Evolutionary conservation across 2,888 invertebrate genomes (phyloP).

Genomic region (Callimorpha dominula): DNA sequence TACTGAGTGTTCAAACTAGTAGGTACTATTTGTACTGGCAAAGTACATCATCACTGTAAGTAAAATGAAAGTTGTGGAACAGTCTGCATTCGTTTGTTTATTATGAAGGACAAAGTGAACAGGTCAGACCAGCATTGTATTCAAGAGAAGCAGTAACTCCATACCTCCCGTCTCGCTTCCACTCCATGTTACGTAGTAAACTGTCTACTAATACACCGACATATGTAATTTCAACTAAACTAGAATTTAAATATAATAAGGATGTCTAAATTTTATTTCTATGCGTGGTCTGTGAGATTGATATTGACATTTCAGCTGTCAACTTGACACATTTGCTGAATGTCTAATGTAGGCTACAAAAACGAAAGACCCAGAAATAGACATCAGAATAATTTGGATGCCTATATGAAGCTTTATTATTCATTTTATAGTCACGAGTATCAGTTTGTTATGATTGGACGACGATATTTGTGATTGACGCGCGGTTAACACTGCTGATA

Average conservation of each 20-base stretch:
- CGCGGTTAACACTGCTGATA: too few species aligned
- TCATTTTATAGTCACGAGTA: too few species aligned
- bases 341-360: not conserved
- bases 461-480: too few species aligned
- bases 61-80: constrained; percentile 13
- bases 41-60: constrained; percentile 1
- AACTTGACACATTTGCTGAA: not conserved
- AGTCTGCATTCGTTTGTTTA: constrained; percentile 2
- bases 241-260: not conserved
- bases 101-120: constrained; percentile 11
- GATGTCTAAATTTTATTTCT: not conserved
- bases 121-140: constrained; percentile 9
- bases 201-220: not conserved
- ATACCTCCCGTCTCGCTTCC: not conserved
- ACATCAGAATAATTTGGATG: too few species aligned
- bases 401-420: too few species aligned
- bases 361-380: too few species aligned
- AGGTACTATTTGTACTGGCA: not conserved
- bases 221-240: not conserved
- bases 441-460: too few species aligned
- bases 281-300: not conserved
- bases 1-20: not conserved
- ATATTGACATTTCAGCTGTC: not conserved
- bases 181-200: not conserved
- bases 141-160: not conserved